phyloP scores from a whole-genome alignment of 2,888 invertebrate species.

The Lingula anatina region DNA sequence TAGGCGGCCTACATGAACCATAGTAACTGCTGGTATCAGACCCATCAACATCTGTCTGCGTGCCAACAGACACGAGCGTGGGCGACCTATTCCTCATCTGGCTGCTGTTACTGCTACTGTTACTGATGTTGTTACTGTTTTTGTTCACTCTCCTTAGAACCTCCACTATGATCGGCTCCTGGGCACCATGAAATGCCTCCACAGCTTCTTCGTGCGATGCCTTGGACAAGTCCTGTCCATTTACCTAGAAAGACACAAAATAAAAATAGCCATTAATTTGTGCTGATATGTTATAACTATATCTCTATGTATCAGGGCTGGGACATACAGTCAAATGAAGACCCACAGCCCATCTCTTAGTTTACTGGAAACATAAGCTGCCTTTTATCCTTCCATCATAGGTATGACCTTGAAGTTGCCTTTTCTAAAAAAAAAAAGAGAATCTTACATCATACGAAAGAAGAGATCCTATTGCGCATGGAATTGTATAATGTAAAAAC shows the following conservation, averaged over 20 bases:
- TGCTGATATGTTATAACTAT: no score
- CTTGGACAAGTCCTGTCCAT: slow-evolving; percentile 50
- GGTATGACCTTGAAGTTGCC: no score
- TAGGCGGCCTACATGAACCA: slow-evolving; percentile 21
- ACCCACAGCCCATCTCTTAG: no score
- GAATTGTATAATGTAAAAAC: no score
- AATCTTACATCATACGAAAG: no score
- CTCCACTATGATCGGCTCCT: slow-evolving; percentile 51
- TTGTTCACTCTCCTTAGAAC: slow-evolving; percentile 43
- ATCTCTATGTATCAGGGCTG: no score
- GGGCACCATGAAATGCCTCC: slow-evolving; percentile 48
- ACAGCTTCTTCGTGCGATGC: slow-evolving; percentile 51
- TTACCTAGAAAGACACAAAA: slow-evolving; percentile 38
- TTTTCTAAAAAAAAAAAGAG: no score
- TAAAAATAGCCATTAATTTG: no score
- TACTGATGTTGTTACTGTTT: slow-evolving; percentile 31
- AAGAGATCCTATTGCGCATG: no score
- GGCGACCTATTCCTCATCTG: slow-evolving; percentile 25
- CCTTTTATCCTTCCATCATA: no score
- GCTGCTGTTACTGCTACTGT: not conserved
- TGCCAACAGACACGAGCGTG: slow-evolving; percentile 45
- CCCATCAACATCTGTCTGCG: slow-evolving; percentile 45
- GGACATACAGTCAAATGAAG: no score
- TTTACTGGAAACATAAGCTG: no score
- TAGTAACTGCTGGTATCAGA: not conserved